Evolutionary conservation across 2,797 vertebrate species (phyloP).

Genomic region (Margarornis squamiger): DNA sequence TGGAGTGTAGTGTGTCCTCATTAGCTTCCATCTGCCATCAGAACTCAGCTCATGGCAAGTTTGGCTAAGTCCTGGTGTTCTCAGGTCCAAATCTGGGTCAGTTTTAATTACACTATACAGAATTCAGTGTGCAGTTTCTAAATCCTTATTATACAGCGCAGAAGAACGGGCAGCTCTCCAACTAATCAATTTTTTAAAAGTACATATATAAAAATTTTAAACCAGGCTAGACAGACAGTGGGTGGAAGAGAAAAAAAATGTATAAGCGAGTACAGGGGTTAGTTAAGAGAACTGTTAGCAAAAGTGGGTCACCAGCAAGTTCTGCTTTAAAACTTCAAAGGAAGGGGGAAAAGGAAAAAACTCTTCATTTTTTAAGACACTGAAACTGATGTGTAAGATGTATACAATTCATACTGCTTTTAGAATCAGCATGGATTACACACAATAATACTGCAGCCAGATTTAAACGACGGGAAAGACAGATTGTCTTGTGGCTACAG

Average conservation of each 20-base stretch:
- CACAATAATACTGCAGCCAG: not conserved
- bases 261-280: conserved; percentile 77
- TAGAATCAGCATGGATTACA: not conserved
- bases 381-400: conserved; percentile 51
- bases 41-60: conserved; percentile 83
- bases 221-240: conserved; percentile 80
- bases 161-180: conserved; percentile 81
- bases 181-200: conserved; percentile 86
- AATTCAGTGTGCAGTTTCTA: conserved; percentile 80
- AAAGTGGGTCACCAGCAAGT: conserved; percentile 80
- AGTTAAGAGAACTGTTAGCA: conserved; percentile 80
- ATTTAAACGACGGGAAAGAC: not conserved
- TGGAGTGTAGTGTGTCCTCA: conserved; percentile 82
- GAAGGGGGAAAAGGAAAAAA: conserved; percentile 23
- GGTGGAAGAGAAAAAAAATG: conserved; percentile 65
- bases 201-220: conserved; percentile 86
- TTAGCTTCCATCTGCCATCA: conserved; percentile 84
- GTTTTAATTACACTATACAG: conserved; percentile 83
- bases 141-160: conserved; percentile 82
- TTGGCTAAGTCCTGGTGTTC: conserved; percentile 82
- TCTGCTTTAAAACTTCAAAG: conserved; percentile 76
- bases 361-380: conserved; percentile 51
- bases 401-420: conserved; percentile 41
- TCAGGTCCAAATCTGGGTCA: conserved; percentile 84
- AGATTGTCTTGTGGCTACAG: not conserved